Evolutionary conservation across 2,888 invertebrate species (phyloP).

Genomic region (Andrena haemorrhoa): DNA sequence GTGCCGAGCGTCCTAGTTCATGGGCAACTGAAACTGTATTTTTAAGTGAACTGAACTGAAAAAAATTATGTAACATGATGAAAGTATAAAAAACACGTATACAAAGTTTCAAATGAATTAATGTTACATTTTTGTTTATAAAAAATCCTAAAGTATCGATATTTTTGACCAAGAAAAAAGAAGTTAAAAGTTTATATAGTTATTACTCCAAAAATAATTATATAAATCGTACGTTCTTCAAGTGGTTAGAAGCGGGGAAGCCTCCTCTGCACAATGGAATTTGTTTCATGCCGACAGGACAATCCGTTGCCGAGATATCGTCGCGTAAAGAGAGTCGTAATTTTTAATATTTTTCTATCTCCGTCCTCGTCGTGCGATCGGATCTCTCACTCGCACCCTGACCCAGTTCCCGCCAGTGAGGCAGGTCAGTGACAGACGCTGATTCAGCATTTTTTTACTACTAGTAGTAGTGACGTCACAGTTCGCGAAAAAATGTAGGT

Average conservation of each 20-base stretch:
- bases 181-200: background rate
- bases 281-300: background rate
- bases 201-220: background rate
- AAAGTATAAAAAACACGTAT: no score
- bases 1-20: background rate
- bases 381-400: constrained; percentile 25
- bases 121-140: no score
- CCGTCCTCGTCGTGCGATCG: constrained; percentile 2
- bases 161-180: background rate
- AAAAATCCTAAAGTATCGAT: no score
- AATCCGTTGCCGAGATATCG: constrained; percentile 25
- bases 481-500: constrained; percentile 37
- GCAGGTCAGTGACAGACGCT: constrained; percentile 19
- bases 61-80: background rate
- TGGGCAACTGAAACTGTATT: constrained; percentile 1
- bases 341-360: constrained; percentile 34
- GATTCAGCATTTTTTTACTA: constrained; percentile 30
- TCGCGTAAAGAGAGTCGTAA: constrained; percentile 9
- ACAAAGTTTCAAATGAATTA: no score
- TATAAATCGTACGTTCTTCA: no score
- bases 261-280: background rate
- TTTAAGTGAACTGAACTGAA: background rate
- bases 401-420: constrained; percentile 28
- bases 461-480: constrained; percentile 37
- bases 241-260: background rate